Base-by-base conservation (phyloP, 1,140 invertebrate genomes). In the Drosophila mauritiana region DNA sequence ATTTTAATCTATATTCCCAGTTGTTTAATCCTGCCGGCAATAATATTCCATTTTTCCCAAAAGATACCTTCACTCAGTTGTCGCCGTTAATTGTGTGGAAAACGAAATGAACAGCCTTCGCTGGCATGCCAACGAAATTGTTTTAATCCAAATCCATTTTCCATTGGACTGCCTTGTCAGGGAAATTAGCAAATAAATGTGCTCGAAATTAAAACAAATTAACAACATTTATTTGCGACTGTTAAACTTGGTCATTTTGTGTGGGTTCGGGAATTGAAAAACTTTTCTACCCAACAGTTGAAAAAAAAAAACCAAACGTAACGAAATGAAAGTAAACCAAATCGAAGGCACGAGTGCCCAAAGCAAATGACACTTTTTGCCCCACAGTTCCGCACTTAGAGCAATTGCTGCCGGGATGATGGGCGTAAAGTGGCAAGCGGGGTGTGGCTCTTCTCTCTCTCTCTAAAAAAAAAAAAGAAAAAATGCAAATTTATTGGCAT, bases 401-500 rank as follows among this genome's bases (percentile, higher is more conserved):
- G 64, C 64, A 70, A 70, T 70, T 70, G 67, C 51, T 57, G 42
- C 27, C 68, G 11, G 64, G 31, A 15, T 20, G 46, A n/a, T 45
- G 42, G 42, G 42, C 42, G 31, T 1, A 15, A 40, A 17, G 25
- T 37, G 31, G 45, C 12, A 22, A 40, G 22, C 22, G 25, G 11
- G 67, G 57, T n/a, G 46, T 34, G 39, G n/a, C 31, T 39, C 37
- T 17, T 17, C 17, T 17, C 17, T 17, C 17, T 17, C 0, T 37
- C 36, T 0, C 7, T 12, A 10, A 36, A 36, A 36, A 40, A 37
- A 37, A 11, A 39, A 13, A 39, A 42, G 36, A 48, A 64, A 73
- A 56, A 84, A 88, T 86, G 83, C 83, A 86, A 86, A 86, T 86
- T 86, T 86, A 86, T 86, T 88, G 83, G 79, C 79, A 88, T 88